Base-by-base conservation (phyloP, 1,140 invertebrate genomes). In the Drosophila prosaltans region DNA sequence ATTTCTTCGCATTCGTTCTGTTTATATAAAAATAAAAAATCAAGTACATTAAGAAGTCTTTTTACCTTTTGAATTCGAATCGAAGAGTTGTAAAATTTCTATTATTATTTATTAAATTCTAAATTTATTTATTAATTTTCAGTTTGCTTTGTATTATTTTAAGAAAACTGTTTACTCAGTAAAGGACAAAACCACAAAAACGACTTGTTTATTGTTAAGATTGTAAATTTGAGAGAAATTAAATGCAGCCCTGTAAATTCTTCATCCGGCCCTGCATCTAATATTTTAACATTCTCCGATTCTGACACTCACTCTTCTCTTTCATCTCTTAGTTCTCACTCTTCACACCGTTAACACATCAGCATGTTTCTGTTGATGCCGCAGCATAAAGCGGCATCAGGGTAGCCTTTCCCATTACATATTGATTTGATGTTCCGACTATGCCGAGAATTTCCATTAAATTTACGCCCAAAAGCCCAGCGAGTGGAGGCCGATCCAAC, bases 401-500 rank as follows among this genome's bases (percentile, higher is more conserved):
- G 57, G 55, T 41, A 64, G 64, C 72, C 68, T 70, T 68, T 72
- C 84, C 84, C 86, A 86, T 90, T 86, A 86, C 86, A 90, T 90
- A 90, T 90, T 90, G 86, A 90, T 90, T 90, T 90, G 86, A 90
- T 90, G 86, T 76, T 82, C 72, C 65, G 74, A 88, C 81, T 82
- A 90, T 90, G 88, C 80, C 71, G 84, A 80, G 84, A 89, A 89
- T 90, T 89, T 89, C 80, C 84, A 89, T 90, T 89, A 89, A 89
- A 89, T 89, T 89, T 71, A 65, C 83, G 74, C 62, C 45, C 74
- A 65, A 77, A 65, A 77, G 60, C 60, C 64, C 72, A 65, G 28
- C 80, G 64, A 55, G 58, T 62, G 51, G 43, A 80, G 67, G 65
- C 67, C 51, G 51, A 40, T 58, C 28, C 57, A 32, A 59, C 36